Base-by-base conservation (phyloP, 2,888 invertebrate species). In the Drosophila kanekoi region DNA sequence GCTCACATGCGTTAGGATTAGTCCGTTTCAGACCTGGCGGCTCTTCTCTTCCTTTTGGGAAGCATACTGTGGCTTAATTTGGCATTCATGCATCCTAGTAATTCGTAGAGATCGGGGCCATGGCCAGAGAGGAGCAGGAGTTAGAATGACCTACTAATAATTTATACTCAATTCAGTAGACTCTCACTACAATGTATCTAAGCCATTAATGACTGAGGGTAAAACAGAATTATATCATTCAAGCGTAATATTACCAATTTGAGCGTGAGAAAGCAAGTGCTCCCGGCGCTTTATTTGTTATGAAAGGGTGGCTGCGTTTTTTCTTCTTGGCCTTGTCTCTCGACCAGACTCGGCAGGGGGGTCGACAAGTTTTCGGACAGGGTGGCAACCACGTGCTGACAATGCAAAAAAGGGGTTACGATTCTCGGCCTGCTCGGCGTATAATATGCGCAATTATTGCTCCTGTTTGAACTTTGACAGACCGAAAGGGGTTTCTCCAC, bases 391-490 rank as follows among this genome's bases (percentile, higher is more conserved):
- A 71, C 77, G 69, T 74, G 69, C 43, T 54, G 48, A 49, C 43
- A 66, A n/a, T 37, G 38, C 63, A 16, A 59, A 57, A 73, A 64
- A 45, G 70, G 58, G 48, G 62, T 58, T 44, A 41, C 28, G 28
- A 2, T 2, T 28, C 5, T 23, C 8, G 23, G 23, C 8, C 23
- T 28, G 23, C 28, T 28, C 23, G 23, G 23, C 23, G 38, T 60
- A 43, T 67, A 84, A 88, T 89, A 88, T 79, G 73, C 73, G 73
- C 73, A 89, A 89, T 89, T 88, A 82, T 79, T 86, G 56, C 64
- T 74, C 65, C 62, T 82, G 77, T 75, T 86, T 89, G 85, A 88
- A 89, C 84, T 88, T 69, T 77, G 62, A 56, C 60, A 61, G 47
- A 52, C 51, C 53, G 1, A 47, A 61, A 61, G 60, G 79, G 71